Conservation (phyloP, 2,797 vertebrate genomes). For the Somateria mollissima region DNA sequence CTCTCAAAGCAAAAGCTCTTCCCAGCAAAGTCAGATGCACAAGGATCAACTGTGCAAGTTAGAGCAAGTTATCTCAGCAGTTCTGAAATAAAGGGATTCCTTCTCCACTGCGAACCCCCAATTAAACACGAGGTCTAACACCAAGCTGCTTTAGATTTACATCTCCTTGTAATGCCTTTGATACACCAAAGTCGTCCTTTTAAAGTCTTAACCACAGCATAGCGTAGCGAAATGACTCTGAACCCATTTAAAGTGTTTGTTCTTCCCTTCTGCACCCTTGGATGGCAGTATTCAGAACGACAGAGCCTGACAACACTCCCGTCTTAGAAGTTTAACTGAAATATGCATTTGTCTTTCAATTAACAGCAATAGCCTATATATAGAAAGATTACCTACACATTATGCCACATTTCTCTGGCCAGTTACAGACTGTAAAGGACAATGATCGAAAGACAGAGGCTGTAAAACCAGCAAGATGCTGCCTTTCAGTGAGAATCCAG, state of each 20-base stretch:
- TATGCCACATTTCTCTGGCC: not conserved
- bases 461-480: not conserved
- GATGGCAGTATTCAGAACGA: not conserved
- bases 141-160: not conserved
- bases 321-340: not conserved
- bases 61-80: not conserved
- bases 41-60: not conserved
- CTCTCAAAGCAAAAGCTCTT: not conserved
- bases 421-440: not conserved
- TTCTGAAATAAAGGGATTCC: not conserved
- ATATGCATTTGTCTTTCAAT: not conserved
- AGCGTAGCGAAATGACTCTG: not conserved
- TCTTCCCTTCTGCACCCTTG: not conserved
- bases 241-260: not conserved
- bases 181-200: not conserved
- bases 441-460: not conserved
- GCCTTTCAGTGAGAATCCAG: not conserved
- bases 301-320: not conserved
- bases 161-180: not conserved
- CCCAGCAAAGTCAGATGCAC: not conserved
- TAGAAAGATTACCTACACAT: not conserved
- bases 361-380: not conserved
- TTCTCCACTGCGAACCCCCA: not conserved
- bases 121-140: not conserved
- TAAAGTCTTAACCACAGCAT: not conserved